phyloP scores from a whole-genome alignment of 1,140 invertebrate species.

The Asbolus verrucosus region DNA sequence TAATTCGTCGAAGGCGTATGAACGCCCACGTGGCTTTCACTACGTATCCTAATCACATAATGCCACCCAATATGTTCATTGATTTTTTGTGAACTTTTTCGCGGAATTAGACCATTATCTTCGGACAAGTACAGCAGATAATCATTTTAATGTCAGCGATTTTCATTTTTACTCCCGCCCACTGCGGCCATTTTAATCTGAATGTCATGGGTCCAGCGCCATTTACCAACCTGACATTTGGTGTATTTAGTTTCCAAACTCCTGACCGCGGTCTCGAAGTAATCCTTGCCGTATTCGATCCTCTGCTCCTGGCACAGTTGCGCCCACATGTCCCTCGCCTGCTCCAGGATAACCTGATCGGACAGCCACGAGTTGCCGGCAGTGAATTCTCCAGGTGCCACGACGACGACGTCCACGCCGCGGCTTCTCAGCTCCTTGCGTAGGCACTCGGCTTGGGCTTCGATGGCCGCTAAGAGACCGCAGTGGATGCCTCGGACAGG shows the following conservation, averaged over 20 bases:
- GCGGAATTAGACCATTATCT: too few relatives aligned
- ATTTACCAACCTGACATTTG: constrained; percentile 72
- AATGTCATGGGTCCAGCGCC: background rate
- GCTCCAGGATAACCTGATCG: constrained; percentile 77
- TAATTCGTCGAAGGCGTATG: background rate
- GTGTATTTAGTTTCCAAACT: constrained; percentile 80
- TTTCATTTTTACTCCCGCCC: too few relatives aligned
- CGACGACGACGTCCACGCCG: constrained; percentile 80
- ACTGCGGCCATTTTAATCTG: too few relatives aligned
- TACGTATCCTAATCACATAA: background rate
- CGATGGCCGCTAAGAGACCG: constrained; percentile 80
- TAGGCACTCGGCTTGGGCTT: constrained; percentile 84
- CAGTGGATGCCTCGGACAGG: constrained; percentile 84
- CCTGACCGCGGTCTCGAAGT: constrained; percentile 82
- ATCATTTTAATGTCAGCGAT: too few relatives aligned
- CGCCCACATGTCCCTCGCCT: constrained; percentile 85
- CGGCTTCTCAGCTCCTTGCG: constrained; percentile 82
- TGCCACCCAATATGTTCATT: too few relatives aligned
- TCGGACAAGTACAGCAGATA: too few relatives aligned
- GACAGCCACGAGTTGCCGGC: constrained; percentile 82
- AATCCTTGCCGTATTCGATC: constrained; percentile 82
- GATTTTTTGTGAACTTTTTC: too few relatives aligned
- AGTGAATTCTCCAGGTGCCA: constrained; percentile 85
- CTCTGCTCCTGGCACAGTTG: constrained; percentile 79
- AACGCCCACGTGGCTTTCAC: background rate